Evolutionary conservation across 2,888 invertebrate species (phyloP), one percentile per base, ranked within the genome.

Genomic region (Drosophila mimetica): DNA sequence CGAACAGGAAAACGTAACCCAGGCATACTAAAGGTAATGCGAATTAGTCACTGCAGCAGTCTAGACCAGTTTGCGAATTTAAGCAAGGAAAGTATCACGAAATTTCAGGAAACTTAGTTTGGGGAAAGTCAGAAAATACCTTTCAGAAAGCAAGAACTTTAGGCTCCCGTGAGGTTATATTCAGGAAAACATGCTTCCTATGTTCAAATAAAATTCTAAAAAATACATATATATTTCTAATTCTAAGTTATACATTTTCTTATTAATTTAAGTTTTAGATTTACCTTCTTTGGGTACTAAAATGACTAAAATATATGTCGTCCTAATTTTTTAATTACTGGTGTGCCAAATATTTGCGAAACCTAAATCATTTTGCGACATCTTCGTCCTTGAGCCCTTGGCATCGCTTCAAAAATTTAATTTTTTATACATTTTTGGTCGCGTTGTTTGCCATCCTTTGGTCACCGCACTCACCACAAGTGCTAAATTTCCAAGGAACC

Each of bases 401-500:
- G 64, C 64, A 64, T 1, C 11, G 66, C 36, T 32, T 61, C 37
- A 46, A n/a, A 39, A 46, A 46, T 60, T 3, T 13, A 9, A 39
- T 37, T 67, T 63, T 51, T 48, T 13, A 32, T 32, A 37, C 52
- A 59, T 71, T 36, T 75, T 66, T 74, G 74, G 77, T 58, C 63
- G 16, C n/a, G 46, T 39, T 44, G n/a, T 34, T 39, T 22, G 14
- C 28, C 37, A n/a, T 48, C 14, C 30, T 53, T 51, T 59, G 61
- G 42, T 44, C 18, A 28, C 79, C 83, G 34, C 65, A 80, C 51
- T 20, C 50, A 52, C 86, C 86, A 60, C 84, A 79, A 65, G 75
- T 80, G 70, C 73, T 77, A 79, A 72, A 77, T 83, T 72, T 66
- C 44, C 64, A 61, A 64, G 44, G 28, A 44, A 28, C 16, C 25